Percentiles rank a stretch among this genome's conserved stretches.
phyloP scores from a whole-genome alignment of 2,888 invertebrate species.

The Mylabris sibirica region DNA sequence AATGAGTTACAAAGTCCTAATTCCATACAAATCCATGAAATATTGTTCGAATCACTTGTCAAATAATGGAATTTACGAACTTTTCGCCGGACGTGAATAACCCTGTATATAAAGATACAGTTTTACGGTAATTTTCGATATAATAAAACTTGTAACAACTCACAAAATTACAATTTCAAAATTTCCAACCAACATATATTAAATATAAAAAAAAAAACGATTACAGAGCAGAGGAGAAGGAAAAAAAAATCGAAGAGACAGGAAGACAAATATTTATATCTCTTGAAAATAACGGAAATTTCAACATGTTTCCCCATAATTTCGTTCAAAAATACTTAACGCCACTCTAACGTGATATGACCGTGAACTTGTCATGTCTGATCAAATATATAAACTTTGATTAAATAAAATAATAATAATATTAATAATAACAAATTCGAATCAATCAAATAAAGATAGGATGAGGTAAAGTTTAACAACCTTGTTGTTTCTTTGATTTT shows the following conservation, averaged over 20 bases:
- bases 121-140: neutral
- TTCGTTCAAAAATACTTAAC: neutral
- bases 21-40: too few relatives aligned
- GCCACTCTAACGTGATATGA: neutral
- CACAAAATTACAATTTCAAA: neutral
- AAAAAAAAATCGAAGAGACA: neutral
- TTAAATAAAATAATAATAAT: conserved; percentile 3
- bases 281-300: conserved; percentile 3
- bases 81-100: too few relatives aligned
- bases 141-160: neutral
- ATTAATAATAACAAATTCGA: neutral
- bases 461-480: conserved; percentile 10
- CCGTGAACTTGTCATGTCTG: conserved; percentile 11
- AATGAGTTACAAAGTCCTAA: too few relatives aligned
- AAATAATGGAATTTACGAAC: too few relatives aligned
- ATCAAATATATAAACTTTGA: conserved; percentile 12
- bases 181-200: neutral
- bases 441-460: conserved; percentile 10
- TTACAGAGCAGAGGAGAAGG: neutral
- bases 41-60: too few relatives aligned
- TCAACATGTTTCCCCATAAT: neutral
- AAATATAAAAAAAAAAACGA: neutral
- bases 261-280: conserved; percentile 5
- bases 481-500: neutral
- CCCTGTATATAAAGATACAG: neutral